Evolutionary conservation across 2,888 invertebrate species (phyloP).

Genomic region (Arrhopalites spinosus): DNA sequence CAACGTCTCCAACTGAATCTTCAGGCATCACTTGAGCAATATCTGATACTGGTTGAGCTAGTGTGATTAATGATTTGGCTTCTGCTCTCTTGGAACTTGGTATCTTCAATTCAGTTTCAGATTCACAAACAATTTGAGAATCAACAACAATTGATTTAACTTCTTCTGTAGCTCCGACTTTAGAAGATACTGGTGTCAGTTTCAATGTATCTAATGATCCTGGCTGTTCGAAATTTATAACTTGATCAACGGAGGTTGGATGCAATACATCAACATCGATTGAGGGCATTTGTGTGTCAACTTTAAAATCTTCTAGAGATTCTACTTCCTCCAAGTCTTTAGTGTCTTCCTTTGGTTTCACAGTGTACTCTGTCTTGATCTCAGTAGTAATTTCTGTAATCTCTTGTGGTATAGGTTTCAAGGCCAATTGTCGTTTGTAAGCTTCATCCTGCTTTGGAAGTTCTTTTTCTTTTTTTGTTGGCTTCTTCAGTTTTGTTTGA

Average conservation of each 20-base stretch:
- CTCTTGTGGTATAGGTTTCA: conserved; percentile 26
- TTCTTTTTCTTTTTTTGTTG: conserved; percentile 23
- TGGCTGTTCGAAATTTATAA: not conserved
- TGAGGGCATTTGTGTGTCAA: not conserved
- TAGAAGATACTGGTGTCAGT: too few relatives aligned
- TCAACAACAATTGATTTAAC: not conserved
- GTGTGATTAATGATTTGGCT: not conserved
- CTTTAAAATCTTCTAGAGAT: not conserved
- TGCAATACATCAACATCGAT: not conserved
- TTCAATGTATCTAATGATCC: too few relatives aligned
- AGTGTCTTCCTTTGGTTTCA: not conserved
- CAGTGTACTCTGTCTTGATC: not conserved
- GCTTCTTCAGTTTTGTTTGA: conserved; percentile 18
- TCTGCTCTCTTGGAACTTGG: not conserved
- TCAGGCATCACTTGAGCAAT: not conserved
- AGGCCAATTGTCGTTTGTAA: conserved; percentile 20
- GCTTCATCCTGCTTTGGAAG: conserved; percentile 7
- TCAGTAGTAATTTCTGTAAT: conserved; percentile 11
- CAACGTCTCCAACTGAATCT: not conserved
- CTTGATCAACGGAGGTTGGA: not conserved
- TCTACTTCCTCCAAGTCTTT: not conserved
- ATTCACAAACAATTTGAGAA: too few relatives aligned
- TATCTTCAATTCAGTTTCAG: too few relatives aligned
- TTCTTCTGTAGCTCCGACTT: not conserved
- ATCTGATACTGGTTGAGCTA: not conserved